Evolutionary conservation across 2,797 vertebrate genomes (phyloP).

Genomic region (Rhyacichthys aspro): DNA sequence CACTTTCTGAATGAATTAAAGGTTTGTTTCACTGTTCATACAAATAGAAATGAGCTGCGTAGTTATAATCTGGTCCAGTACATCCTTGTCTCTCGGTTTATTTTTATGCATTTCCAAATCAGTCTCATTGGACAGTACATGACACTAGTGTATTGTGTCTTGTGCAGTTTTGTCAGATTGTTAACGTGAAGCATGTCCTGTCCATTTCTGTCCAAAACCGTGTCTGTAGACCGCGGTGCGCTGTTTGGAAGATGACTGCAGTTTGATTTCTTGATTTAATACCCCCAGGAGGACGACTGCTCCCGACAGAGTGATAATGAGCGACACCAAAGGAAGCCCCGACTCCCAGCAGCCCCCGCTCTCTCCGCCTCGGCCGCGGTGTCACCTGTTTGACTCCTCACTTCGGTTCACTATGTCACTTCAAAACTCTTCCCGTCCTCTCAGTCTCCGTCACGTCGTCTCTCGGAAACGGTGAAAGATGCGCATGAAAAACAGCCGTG

Average conservation of each 20-base stretch:
- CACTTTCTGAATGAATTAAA: too few species aligned
- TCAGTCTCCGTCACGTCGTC: constrained; percentile 21
- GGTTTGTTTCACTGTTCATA: too few species aligned
- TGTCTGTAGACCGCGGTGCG: not conserved
- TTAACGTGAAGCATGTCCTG: too few species aligned
- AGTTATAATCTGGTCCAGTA: too few species aligned
- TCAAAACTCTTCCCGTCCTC: not conserved
- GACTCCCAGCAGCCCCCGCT: not conserved
- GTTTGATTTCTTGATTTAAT: constrained; percentile 9
- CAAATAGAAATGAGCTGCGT: too few species aligned
- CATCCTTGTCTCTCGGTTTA: too few species aligned
- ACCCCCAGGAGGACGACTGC: not conserved
- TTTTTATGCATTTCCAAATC: too few species aligned
- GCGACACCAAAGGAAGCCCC: constrained; percentile 6
- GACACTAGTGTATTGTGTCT: too few species aligned
- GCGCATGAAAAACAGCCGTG: constrained; percentile 10
- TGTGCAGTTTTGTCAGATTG: too few species aligned
- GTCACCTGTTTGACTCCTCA: not conserved
- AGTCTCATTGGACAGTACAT: too few species aligned
- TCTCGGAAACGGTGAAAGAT: constrained; percentile 22
- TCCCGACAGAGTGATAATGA: constrained; percentile 13
- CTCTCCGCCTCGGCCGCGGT: too few species aligned
- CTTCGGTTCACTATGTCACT: not conserved
- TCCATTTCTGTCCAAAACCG: not conserved
- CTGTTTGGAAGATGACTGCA: not conserved